Percentiles rank a stretch among this genome's conserved stretches.
These are phyloP conservation scores for Rhincodon typus DNA, from an alignment of 2,797 vertebrate genomes.

Conservation along the genomic window DNA sequence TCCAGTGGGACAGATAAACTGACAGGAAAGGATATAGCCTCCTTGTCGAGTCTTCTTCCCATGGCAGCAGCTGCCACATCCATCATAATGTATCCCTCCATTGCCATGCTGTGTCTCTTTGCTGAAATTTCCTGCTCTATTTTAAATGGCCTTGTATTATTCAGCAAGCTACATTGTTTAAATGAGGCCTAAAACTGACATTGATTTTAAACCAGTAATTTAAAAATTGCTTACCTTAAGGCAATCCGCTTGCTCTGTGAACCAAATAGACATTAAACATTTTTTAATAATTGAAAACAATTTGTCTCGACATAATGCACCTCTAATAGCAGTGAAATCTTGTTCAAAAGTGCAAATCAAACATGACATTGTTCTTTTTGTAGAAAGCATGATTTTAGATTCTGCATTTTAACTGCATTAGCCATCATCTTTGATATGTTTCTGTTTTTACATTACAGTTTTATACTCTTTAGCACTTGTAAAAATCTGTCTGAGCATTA, in stretches of 20 bases:
- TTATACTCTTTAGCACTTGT: not conserved
- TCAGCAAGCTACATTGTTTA: constrained; percentile 23
- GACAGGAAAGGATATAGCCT: constrained; percentile 35
- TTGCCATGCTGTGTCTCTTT: constrained; percentile 18
- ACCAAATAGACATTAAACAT: constrained; percentile 17
- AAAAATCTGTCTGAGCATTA: not conserved
- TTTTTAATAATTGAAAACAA: constrained; percentile 35
- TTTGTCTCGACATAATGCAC: not conserved
- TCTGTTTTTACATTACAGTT: not conserved
- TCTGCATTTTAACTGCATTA: not conserved
- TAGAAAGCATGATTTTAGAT: not conserved
- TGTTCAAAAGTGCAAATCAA: not conserved
- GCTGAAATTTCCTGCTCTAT: constrained; percentile 4
- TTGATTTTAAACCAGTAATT: constrained; percentile 15
- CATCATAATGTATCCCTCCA: constrained; percentile 33
- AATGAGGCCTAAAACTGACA: constrained; percentile 17
- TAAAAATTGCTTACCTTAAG: constrained; percentile 32
- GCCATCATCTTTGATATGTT: not conserved
- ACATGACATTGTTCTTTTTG: constrained; percentile 6
- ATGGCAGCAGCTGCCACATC: constrained; percentile 28
- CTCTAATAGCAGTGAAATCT: not conserved
- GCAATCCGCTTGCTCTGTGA: constrained; percentile 29
- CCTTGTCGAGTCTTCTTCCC: constrained; percentile 2
- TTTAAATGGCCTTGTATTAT: constrained; percentile 6
- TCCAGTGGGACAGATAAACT: constrained; percentile 36